These are phyloP conservation scores for Tipula lateralis DNA, from an alignment of 2,888 invertebrate genomes.

Conservation along the genomic window DNA sequence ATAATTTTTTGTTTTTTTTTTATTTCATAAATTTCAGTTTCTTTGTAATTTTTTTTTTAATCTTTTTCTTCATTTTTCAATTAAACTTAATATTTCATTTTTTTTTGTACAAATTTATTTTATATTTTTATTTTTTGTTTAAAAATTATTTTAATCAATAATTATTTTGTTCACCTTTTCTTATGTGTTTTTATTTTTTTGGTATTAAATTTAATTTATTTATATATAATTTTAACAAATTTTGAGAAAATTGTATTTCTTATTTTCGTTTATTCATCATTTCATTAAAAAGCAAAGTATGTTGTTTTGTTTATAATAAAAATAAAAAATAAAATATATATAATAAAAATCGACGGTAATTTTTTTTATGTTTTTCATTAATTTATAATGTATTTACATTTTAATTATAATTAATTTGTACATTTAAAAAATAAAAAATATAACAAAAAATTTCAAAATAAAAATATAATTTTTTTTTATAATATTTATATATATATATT, in stretches of 20 bases:
- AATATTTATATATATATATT: neutral
- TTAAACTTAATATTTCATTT: constrained; percentile 2
- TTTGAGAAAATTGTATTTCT: constrained; percentile 4
- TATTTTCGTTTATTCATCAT: neutral
- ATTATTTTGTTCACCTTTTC: neutral
- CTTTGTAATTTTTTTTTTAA: neutral
- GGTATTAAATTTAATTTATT: constrained; percentile 19
- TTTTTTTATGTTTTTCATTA: constrained; percentile 3
- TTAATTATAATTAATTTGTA: constrained; percentile 12
- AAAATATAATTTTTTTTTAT: neutral
- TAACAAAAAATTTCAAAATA: constrained; percentile 3
- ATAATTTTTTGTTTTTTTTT: neutral
- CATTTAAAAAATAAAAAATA: constrained; percentile 15
- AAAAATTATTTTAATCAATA: neutral
- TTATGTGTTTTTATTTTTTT: neutral
- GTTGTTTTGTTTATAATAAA: neutral
- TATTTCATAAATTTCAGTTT: constrained; percentile 19
- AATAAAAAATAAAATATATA: neutral
- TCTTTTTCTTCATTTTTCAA: constrained; percentile 13
- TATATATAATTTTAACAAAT: constrained; percentile 13
- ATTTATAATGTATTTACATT: constrained; percentile 4
- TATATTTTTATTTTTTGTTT: neutral
- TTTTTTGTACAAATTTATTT: constrained; percentile 20
- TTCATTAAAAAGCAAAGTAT: constrained; percentile 16
- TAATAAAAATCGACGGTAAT: constrained; percentile 1